Evolutionary conservation across 2,113 vertebrate species (phyloP).

Genomic region (Telmatochromis sp.): DNA sequence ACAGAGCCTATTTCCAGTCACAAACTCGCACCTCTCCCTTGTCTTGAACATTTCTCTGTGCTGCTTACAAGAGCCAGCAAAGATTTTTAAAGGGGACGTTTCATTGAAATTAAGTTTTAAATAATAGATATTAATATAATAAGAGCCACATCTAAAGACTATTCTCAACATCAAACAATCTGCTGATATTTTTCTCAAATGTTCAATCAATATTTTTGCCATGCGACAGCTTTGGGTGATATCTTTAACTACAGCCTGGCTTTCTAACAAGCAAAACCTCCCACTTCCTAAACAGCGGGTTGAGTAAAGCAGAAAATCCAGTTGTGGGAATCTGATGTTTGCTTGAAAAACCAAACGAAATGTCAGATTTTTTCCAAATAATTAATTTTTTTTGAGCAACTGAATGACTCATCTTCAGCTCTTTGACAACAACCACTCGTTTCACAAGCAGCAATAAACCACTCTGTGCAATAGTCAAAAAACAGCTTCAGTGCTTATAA

Average conservation of each 20-base stretch:
- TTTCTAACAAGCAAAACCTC: neutral
- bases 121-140: neutral
- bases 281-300: neutral
- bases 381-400: neutral
- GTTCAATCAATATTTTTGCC: neutral
- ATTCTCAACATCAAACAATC: neutral
- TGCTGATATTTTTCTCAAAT: neutral
- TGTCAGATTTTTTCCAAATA: neutral
- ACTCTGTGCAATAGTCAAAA: neutral
- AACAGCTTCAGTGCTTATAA: neutral
- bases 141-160: neutral
- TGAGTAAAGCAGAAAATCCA: neutral
- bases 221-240: neutral
- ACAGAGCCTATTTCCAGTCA: neutral
- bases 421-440: neutral
- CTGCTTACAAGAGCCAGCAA: neutral
- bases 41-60: neutral
- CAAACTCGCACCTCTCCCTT: neutral
- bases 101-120: neutral
- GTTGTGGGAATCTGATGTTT: neutral
- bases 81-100: neutral
- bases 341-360: neutral
- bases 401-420: neutral
- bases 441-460: neutral
- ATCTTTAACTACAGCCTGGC: neutral